phyloP scores from a whole-genome alignment of 2,888 invertebrate species.

The Sminthurinus aureus region DNA sequence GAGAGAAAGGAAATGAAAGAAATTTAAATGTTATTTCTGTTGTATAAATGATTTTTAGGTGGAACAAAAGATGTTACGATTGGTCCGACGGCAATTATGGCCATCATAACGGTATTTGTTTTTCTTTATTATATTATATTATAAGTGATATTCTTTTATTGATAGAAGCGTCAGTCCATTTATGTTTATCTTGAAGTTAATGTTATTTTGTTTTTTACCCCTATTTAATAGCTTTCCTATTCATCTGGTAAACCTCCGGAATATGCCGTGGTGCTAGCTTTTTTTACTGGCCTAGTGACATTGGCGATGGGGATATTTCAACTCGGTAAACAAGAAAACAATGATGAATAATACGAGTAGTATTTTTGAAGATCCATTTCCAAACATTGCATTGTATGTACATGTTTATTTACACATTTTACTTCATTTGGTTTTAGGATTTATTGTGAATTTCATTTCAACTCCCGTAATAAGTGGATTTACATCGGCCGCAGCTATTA shows the following conservation, averaged over 20 bases:
- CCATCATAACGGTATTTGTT: conserved; percentile 52
- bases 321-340: conserved; percentile 70
- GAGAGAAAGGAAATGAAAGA: too few relatives aligned
- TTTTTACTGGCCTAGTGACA: conserved; percentile 82
- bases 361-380: background rate
- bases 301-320: conserved; percentile 81
- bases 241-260: conserved; percentile 68
- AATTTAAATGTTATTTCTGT: too few relatives aligned
- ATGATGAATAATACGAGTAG: background rate
- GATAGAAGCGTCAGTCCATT: too few relatives aligned
- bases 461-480: conserved; percentile 85
- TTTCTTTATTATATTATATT: too few relatives aligned
- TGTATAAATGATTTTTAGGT: conserved; percentile 68
- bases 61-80: conserved; percentile 64
- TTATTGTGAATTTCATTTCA: conserved; percentile 87
- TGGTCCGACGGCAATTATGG: conserved; percentile 69
- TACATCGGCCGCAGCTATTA: conserved; percentile 87
- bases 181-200: too few relatives aligned
- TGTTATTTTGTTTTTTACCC: background rate
- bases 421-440: conserved; percentile 68
- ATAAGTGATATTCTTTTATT: too few relatives aligned
- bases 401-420: too few relatives aligned
- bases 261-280: conserved; percentile 83
- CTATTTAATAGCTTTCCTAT: conserved; percentile 39
- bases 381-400: too few relatives aligned